Base-by-base conservation (phyloP, 2,888 invertebrate species). In the Parnassius glacialis region DNA sequence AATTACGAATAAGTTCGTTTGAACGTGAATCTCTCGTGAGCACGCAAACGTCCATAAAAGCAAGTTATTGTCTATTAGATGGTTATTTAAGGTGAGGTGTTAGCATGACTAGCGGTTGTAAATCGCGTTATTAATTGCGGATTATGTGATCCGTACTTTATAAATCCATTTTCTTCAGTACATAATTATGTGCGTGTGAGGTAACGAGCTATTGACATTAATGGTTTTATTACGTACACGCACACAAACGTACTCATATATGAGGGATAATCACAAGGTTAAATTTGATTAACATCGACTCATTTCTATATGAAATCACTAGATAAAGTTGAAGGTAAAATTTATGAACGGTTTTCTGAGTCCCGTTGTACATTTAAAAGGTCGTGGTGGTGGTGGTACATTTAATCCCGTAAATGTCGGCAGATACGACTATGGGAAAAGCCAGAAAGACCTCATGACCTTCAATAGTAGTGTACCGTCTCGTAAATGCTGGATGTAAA, bases 31-130 rank as follows among this genome's bases (percentile, higher is more conserved):
- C 43, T 62, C 53, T 48, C 50, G 50, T 42, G 52, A 52, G 43
- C 47, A 48, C 50, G 57, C 54, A 44, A 62, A 42, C 34, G 52
- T 9, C 53, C 53, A 50, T 58, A 53, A 44, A 54, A 44, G 50
- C 43, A 16, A 62, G 57, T 62, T 62, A 62, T 62, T 50, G 57
- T 50, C 60, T 66, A 64, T 67, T 56, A 57, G 60, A 51, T 44
- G 41, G 64, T 60, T 59, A 66, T 65, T 64, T 57, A 58, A 63
- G 61, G 64, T 52, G 61, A 50, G 42, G 55, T 54, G 67, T 45
- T 78, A 62, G 75, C 80, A 77, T 82, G 81, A 76, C 73, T 79
- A 55, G 63, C 66, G 60, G 70, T 67, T 78, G 74, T 80, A 81
- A 78, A 76, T 78, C 74, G 61, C 69, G 68, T 72, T 72, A 81